Base-by-base conservation (phyloP, 1,140 invertebrate species). In the Anadara kagoshimensis region DNA sequence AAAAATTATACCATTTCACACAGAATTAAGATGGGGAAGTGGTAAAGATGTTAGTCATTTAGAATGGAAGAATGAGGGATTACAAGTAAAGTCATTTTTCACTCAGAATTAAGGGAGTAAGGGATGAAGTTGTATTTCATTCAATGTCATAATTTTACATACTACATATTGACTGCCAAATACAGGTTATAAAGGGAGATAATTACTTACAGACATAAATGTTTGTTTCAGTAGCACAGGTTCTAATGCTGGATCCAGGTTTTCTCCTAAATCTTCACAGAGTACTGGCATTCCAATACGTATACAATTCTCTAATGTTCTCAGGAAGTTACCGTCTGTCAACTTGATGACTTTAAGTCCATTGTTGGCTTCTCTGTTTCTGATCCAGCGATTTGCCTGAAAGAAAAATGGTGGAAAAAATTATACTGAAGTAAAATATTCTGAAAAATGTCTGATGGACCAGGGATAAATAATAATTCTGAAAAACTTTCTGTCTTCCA, bases 321-420 rank as follows among this genome's bases (percentile, higher is more conserved):
- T 56, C 43, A 89, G 67, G 93, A 95, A 94, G 59, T 91, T 74
- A 3, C 74, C 76, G 66, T 88, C 87, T 12, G 84, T 86, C 92
- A 95, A 89, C 86, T 96, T 96, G 8, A 94, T 92, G 11, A 95
- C 91, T 84, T 93, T 93, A 54, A 97, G 84, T 12, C 92, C 91
- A 80, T 95, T 94, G 0, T 90, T 84, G 7, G 90, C 89, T 86
- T 97, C 95, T 92, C 95, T 94, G 80, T 94, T 94, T 45, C 93
- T 91, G 65, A 97, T 94, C 95, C 95, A 97, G 58, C 94, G 90
- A 87, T 95, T 95, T 0, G 95, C 95, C 93, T 94, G 78, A n/a
- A 64, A 54, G 44, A 47, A 26, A 67, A 61, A 26, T 49, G 4
- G 11, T 36, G 7, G 7, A 36, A 36, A 36, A 36, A 36, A 36